These are phyloP conservation scores for Lerista edwardsae DNA, from an alignment of 2,797 vertebrate species.

Conservation along the genomic window DNA sequence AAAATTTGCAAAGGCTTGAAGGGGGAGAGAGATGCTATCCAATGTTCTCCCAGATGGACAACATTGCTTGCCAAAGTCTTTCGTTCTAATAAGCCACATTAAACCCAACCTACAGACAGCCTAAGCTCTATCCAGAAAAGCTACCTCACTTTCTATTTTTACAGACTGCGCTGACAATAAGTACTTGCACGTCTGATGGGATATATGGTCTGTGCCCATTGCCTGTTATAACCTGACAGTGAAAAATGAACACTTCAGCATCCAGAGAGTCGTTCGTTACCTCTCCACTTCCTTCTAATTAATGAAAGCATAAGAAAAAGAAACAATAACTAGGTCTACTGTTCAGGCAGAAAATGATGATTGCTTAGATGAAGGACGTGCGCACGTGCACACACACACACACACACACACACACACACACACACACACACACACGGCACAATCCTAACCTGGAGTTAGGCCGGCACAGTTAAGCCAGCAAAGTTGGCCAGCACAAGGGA, in stretches of 20 bases:
- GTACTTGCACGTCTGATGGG: constrained; percentile 69
- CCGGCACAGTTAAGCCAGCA: no score
- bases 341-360: constrained; percentile 65
- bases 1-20: constrained; percentile 57
- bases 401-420: constrained; percentile 59
- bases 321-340: constrained; percentile 64
- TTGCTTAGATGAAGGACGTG: constrained; percentile 65
- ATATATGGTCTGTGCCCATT: constrained; percentile 70
- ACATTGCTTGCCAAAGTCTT: constrained; percentile 68
- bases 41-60: constrained; percentile 53
- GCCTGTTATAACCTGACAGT: constrained; percentile 72
- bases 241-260: constrained; percentile 70
- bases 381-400: constrained; percentile 55
- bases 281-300: constrained; percentile 66
- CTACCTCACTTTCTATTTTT: constrained; percentile 73
- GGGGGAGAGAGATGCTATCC: constrained; percentile 11
- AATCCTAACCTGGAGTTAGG: no score
- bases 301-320: constrained; percentile 69
- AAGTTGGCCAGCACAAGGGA: no score
- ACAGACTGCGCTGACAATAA: constrained; percentile 72
- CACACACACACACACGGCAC: no score
- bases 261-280: constrained; percentile 66
- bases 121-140: constrained; percentile 64
- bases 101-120: constrained; percentile 67
- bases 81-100: constrained; percentile 71